Base-by-base conservation (phyloP, 2,113 vertebrate genomes). In the Pipa parva region DNA sequence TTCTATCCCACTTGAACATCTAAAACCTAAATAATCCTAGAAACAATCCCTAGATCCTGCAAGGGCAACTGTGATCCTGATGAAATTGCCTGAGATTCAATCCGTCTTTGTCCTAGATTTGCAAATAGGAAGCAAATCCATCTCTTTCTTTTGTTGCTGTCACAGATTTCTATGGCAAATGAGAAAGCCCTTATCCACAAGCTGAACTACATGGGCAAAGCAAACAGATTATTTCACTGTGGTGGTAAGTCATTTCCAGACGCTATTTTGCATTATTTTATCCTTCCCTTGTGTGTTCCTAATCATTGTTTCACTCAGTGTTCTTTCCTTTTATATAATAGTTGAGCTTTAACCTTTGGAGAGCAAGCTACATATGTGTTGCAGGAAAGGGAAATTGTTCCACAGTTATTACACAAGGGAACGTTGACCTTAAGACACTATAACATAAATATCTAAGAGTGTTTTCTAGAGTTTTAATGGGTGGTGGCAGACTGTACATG, bases 131-230 rank as follows among this genome's bases (percentile, higher is more conserved):
- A 45, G 27, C 12, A 27, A 57, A 33, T 1, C 8, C 52, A 24
- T 13, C 33, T 39, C 50, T 65, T 31, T 25, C 20, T 21, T 48
- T 52, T n/a, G 37, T 39, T 45, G 10, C 27, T 46, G 37, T 57
- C 37, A 7, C 26, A 12, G 13, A 18, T 33, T 48, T 39, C 37
- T 48, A 57, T 57, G 63, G 57, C 58, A 31, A 8, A 60, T 61
- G 48, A 59, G 27, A 39, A 20, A 20, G 11, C 33, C 33, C 59
- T 57, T 59, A 21, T 61, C 46, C 59, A 24, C 49, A 54, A 27
- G 12, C 25, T 61, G 13, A 61, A 27, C 66, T 70, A 21, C 36
- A 61, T 70, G 66, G 66, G 66, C 48, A 54, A 50, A 45, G 7
- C 22, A 33, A 27, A 25, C 25, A 20, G 5, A 6, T 42, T 28